phyloP scores from a whole-genome alignment of 2,888 invertebrate species.

The Elgonia sp. region DNA sequence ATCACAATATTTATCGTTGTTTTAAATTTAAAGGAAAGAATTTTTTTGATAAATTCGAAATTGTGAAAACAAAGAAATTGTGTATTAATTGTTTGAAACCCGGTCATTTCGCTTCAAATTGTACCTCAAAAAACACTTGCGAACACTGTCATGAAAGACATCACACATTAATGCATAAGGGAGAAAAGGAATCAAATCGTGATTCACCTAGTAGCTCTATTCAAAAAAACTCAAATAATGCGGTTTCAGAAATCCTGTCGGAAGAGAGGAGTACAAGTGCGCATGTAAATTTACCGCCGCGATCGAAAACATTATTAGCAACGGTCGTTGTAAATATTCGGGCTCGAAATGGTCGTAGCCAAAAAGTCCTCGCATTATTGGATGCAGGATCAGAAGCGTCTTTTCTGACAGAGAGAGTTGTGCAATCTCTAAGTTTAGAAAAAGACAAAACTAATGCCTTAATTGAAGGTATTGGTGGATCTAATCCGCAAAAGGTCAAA shows the following conservation, averaged over 20 bases:
- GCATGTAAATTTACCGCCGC: neutral
- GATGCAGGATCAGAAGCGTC: neutral
- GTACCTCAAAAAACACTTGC: neutral
- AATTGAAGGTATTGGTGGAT: too few species aligned
- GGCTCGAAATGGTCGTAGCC: too few species aligned
- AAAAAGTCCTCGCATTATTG: too few species aligned
- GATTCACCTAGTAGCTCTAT: too few species aligned
- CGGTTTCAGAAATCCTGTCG: too few species aligned
- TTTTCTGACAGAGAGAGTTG: neutral
- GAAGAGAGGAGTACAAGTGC: neutral
- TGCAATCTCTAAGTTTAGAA: neutral
- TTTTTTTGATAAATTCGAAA: too few species aligned
- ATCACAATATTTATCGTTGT: neutral
- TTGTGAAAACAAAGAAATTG: neutral
- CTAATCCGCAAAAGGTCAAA: too few species aligned
- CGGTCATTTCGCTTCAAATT: neutral
- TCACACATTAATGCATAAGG: slow-evolving; percentile 5
- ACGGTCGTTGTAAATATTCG: neutral
- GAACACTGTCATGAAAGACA: neutral
- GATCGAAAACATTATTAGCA: neutral
- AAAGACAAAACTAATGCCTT: neutral
- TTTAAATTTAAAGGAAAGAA: neutral
- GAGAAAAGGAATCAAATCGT: too few species aligned
- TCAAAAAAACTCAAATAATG: too few species aligned
- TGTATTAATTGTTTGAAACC: neutral